Base-by-base conservation (phyloP, 2,113 vertebrate genomes). In the Orthonyx spaldingii region DNA sequence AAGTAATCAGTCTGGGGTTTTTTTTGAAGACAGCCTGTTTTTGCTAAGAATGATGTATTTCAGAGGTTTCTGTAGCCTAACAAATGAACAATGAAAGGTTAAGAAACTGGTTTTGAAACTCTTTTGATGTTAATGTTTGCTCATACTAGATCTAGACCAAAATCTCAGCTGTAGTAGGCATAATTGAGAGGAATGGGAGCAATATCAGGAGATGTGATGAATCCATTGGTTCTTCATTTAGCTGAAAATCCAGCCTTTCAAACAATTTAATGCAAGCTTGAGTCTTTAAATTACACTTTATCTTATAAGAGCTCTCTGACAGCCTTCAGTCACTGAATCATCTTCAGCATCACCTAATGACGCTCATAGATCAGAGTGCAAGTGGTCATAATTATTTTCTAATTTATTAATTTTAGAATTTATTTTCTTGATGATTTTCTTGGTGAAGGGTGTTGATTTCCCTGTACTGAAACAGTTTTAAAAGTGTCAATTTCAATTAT, bases 201-300 rank as follows among this genome's bases (percentile, higher is more conserved):
- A 6, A 17, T 59, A 39, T 23, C 0, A 0, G 33, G 10, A 66
- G 14, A 23, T 50, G 57, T 39, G 11, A 47, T 33, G 0, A 60
- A 87, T 35, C 5, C 20, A 12, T 19, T 37, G 10, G 21, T 26
- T 46, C 15, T 74, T 68, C n/a, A 6, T 64, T 76, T 47, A 61
- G 9, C 13, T 59, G 9, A 59, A 81, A 69, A 74, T 42, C 6
- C 35, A 84, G 10, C 5, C 10, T 61, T 75, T 83, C 46, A 20
- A 66, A n/a, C 13, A 32, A 74, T 20, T 80, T 49, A 17, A 50
- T 46, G 35, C 9, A 49, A 56, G 1, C 4, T 33, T 64, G 12
- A 53, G 13, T 50, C 15, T 81, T 37, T 52, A 56, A 75, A 53
- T 57, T 56, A n/a, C 16, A 19, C 22, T 76, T 71, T n/a, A 37